phyloP scores from a whole-genome alignment of 2,113 vertebrate genomes.

The Lagopus muta region DNA sequence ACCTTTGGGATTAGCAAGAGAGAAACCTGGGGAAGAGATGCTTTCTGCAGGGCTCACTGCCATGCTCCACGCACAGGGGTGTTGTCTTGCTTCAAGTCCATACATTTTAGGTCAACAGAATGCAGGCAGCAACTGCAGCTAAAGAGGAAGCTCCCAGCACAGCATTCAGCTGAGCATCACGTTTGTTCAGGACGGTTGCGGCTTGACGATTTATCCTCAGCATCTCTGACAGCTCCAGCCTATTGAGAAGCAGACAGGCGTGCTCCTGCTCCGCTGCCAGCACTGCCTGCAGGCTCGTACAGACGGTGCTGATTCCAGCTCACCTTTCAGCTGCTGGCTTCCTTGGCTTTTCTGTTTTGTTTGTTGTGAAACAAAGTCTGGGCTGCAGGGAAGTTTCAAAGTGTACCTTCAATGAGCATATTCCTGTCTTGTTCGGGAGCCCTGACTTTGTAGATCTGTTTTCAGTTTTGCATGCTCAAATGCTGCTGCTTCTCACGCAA shows the following conservation, averaged over 20 bases:
- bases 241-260: not conserved
- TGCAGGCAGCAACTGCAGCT: slow-evolving; percentile 11
- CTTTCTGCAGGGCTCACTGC: not conserved
- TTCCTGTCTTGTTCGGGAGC: not conserved
- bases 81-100: not conserved
- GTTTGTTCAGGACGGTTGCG: not conserved
- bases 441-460: not conserved
- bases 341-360: not conserved
- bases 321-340: not conserved
- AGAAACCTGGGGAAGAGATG: not conserved
- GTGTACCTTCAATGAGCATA: not conserved
- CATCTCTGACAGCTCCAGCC: slow-evolving; percentile 27
- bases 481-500: not conserved
- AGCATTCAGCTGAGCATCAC: not conserved
- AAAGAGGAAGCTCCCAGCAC: not conserved
- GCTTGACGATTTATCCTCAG: not conserved
- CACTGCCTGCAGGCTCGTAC: not conserved
- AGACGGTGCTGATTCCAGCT: not conserved
- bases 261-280: not conserved
- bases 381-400: not conserved
- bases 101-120: not conserved
- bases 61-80: not conserved
- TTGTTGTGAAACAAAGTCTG: not conserved
- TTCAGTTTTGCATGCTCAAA: not conserved
- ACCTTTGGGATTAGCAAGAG: not conserved